These are phyloP conservation scores for Babyrousa celebensis DNA, from an alignment of 2,797 vertebrate species.

Conservation along the genomic window DNA sequence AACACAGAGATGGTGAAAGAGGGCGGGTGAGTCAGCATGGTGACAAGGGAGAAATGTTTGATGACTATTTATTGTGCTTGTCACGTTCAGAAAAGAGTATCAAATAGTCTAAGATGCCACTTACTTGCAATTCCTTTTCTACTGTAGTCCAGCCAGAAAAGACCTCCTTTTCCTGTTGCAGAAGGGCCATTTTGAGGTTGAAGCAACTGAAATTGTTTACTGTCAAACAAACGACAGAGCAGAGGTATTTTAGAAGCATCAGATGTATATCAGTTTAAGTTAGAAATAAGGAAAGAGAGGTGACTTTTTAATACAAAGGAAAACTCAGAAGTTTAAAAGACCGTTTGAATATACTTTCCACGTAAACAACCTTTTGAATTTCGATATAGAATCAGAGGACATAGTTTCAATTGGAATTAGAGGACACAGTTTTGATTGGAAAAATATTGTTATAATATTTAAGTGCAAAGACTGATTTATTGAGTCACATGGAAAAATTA, in stretches of 20 bases:
- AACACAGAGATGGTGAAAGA: constrained; percentile 55
- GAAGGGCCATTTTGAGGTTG: constrained; percentile 31
- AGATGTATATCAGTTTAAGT: neutral
- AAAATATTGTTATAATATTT: constrained; percentile 49
- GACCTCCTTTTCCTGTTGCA: constrained; percentile 59
- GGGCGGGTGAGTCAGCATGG: constrained; percentile 28
- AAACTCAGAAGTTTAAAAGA: constrained; percentile 1
- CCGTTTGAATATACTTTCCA: neutral
- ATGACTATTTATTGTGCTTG: constrained; percentile 32
- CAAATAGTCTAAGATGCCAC: constrained; percentile 73
- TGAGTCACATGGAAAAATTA: constrained; percentile 32
- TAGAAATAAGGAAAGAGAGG: neutral
- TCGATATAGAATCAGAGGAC: constrained; percentile 10
- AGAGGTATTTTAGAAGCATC: constrained; percentile 61
- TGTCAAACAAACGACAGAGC: constrained; percentile 28
- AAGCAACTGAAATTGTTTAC: constrained; percentile 59
- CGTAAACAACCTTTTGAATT: constrained; percentile 27
- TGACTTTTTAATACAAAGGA: constrained; percentile 24
- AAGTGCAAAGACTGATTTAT: constrained; percentile 37
- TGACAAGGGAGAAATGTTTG: neutral
- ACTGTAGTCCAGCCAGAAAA: constrained; percentile 57
- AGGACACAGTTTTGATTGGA: neutral
- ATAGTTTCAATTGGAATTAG: neutral
- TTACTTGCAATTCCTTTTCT: constrained; percentile 72
- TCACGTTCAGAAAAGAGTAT: constrained; percentile 59